Evolutionary conservation across 2,113 vertebrate genomes (phyloP), one percentile per base, ranked within the genome.

Genomic region (Vireo altiloquus): DNA sequence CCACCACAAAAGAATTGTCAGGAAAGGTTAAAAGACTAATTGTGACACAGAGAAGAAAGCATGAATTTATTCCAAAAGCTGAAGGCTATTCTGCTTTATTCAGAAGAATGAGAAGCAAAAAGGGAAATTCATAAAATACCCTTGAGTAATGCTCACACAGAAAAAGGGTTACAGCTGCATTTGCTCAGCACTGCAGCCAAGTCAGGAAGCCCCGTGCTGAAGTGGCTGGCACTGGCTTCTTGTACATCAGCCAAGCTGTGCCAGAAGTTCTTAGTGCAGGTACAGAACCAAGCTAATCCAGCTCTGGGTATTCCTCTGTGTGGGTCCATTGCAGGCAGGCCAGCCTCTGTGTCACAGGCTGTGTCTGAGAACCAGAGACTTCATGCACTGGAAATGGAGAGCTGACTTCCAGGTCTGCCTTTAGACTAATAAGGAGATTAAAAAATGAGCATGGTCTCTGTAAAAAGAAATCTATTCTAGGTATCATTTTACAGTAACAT

Each of bases 281-380:
- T 23, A 52, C 27, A n/a, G 64, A 66, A 40, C 8, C 7, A 33
- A 78, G 49, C 10, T 57, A 47, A 86, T 11, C 54, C 1, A 1
- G 23, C n/a, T 31, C 44, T 24, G 54, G 50, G 59, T 54, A 53
- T 25, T 52, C 17, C 39, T 42, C 63, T 28, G 28, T 1, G 0
- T 16, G n/a, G 39, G 46, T 37, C 23, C 61, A 53, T 6, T 0
- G 2, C 72, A 84, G 68, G 33, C 30, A 56, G 0, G 0, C 7
- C 64, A 90, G 59, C 35, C 40, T 23, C 1, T 0, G 27, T 27
- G 42, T 23, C 52, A 20, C 0, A 6, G 37, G 27, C 31, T 52
- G 28, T 52, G 28, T 24, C 42, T n/a, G 28, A 80, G 54, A 69
- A 64, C 35, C 44, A 42, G 47, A 65, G 40, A 39, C 11, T 16